Percentiles rank a stretch among this genome's conserved stretches.
phyloP scores from a whole-genome alignment of 2,797 vertebrate species.

The Siniperca obscura region DNA sequence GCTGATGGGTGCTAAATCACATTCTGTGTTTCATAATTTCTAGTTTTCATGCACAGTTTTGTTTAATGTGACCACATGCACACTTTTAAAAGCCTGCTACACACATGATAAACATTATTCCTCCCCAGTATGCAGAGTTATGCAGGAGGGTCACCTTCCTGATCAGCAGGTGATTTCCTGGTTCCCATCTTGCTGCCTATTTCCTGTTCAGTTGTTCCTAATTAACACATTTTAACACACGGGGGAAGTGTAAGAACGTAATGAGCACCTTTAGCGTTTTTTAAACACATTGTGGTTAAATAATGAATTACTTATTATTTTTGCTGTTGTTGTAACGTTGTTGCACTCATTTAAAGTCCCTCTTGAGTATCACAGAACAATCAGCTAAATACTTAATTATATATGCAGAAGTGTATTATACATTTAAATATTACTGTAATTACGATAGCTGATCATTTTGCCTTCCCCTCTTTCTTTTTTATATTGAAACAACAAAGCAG shows the following conservation, averaged over 20 bases:
- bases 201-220: background rate
- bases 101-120: background rate
- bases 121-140: background rate
- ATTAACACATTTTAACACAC: background rate
- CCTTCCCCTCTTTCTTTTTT: background rate
- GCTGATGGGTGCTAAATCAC: conserved; percentile 3
- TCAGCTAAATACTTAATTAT: background rate
- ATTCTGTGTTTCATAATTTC: background rate
- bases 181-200: background rate
- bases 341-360: background rate
- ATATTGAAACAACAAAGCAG: background rate
- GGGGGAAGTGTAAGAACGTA: background rate
- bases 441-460: no score
- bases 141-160: no score
- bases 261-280: background rate
- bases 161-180: background rate
- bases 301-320: background rate
- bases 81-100: background rate
- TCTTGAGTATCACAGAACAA: background rate
- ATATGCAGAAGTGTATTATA: background rate
- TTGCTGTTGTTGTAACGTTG: background rate
- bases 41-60: background rate
- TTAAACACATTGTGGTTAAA: background rate
- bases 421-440: background rate
- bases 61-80: background rate